phyloP scores from a whole-genome alignment of 92 coral and sea anemone genomes.

The Blastomussa wellsi region DNA sequence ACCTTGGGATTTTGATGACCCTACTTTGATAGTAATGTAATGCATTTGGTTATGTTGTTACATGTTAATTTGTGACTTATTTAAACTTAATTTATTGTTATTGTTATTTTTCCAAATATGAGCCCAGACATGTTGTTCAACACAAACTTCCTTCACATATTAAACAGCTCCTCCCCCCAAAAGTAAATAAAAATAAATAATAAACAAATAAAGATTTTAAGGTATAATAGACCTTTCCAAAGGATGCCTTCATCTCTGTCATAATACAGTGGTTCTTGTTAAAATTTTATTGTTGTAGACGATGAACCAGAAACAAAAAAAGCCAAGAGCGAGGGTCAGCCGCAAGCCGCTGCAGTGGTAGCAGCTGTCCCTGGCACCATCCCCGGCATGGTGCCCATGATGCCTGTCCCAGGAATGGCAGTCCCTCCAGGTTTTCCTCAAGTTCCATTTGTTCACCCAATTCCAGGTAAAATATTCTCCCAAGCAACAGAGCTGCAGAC shows the following conservation, averaged over 20 bases:
- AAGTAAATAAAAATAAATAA: too few species aligned
- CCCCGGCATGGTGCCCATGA: constrained; percentile 92
- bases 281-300: constrained; percentile 10
- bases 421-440: constrained; percentile 59
- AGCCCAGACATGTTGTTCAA: too few species aligned
- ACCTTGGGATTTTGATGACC: too few species aligned
- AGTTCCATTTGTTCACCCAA: constrained; percentile 60
- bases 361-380: constrained; percentile 64
- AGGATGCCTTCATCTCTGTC: background rate
- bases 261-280: background rate
- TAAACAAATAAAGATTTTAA: background rate
- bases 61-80: too few species aligned
- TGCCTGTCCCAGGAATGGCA: constrained; percentile 92
- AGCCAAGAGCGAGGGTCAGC: constrained; percentile 73
- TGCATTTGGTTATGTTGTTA: too few species aligned
- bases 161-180: too few species aligned
- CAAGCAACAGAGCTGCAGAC: background rate
- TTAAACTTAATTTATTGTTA: too few species aligned
- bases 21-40: too few species aligned
- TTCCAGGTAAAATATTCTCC: constrained; percentile 56
- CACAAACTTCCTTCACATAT: too few species aligned
- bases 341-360: constrained; percentile 44
- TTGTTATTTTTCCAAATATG: too few species aligned
- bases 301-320: constrained; percentile 92
- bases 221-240: background rate